phyloP scores from a whole-genome alignment of 2,113 vertebrate species.

The Quiscalus mexicanus region DNA sequence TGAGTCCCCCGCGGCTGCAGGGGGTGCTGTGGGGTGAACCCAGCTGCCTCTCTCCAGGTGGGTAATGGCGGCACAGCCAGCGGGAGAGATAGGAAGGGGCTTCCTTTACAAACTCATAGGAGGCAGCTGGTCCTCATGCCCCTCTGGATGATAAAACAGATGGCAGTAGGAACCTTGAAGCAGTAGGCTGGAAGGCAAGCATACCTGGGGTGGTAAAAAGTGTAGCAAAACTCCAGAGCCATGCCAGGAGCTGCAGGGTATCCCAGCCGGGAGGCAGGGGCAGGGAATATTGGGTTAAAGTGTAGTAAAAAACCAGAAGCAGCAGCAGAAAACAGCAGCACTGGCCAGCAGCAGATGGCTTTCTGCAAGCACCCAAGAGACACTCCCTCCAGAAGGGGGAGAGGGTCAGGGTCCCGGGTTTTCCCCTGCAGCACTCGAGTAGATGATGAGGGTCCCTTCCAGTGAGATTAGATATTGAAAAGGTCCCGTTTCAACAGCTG shows the following conservation, averaged over 20 bases:
- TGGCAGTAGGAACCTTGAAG: not conserved
- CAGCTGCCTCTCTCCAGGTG: fast-evolving
- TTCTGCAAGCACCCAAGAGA: not conserved
- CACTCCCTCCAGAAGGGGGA: fast-evolving
- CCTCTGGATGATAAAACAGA: not conserved
- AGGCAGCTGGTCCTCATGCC: not conserved
- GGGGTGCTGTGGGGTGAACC: not conserved
- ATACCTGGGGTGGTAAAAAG: not conserved
- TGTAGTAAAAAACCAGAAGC: not conserved
- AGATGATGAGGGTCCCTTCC: not conserved
- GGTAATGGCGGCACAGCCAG: fast-evolving
- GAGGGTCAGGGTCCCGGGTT: fast-evolving
- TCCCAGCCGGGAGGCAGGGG: fast-evolving
- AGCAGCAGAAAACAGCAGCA: not conserved
- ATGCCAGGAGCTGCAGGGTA: fast-evolving
- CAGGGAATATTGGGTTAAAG: fast-evolving
- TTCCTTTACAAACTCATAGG: not conserved
- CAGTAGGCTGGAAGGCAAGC: not conserved
- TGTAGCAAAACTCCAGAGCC: not conserved
- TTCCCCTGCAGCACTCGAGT: fast-evolving
- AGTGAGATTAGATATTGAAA: not conserved
- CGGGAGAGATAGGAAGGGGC: fast-evolving
- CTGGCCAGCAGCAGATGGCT: not conserved
- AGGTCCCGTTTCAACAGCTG: not conserved
- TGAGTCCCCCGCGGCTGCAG: not conserved